These are phyloP conservation scores for Nemotelus nigrinus DNA, from an alignment of 2,888 invertebrate species.

Conservation along the genomic window DNA sequence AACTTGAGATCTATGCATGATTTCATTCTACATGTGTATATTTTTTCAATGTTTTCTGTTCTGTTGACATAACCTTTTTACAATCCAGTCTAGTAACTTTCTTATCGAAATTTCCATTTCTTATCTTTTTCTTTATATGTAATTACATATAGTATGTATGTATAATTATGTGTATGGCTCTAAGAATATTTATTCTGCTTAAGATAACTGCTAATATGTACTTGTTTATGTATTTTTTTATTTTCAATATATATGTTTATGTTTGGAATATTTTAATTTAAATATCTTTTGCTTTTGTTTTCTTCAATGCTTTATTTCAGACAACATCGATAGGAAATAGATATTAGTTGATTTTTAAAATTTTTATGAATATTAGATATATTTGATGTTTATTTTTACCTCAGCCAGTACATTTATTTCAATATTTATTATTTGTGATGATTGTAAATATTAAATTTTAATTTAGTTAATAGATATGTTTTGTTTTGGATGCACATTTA, in stretches of 20 bases:
- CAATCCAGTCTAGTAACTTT: background rate
- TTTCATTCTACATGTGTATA: background rate
- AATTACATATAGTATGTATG: background rate
- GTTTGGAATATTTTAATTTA: background rate
- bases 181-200: background rate
- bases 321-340: slow-evolving; percentile 46
- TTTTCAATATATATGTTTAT: background rate
- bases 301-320: background rate
- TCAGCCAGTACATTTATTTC: slow-evolving; percentile 50
- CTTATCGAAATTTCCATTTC: background rate
- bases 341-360: slow-evolving; percentile 8
- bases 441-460: slow-evolving; percentile 30
- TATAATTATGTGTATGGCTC: background rate
- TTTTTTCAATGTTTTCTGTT: background rate
- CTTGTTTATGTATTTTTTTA: slow-evolving; percentile 8
- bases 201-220: slow-evolving; percentile 3
- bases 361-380: background rate
- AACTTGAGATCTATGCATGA: no score
- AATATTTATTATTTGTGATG: no score
- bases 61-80: background rate
- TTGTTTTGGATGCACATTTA: slow-evolving; percentile 35
- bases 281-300: slow-evolving; percentile 5
- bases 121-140: background rate
- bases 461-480: slow-evolving; percentile 50
- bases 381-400: slow-evolving; percentile 45